phyloP scores from a whole-genome alignment of 2,797 vertebrate species.

The Gambusia yucatana region DNA sequence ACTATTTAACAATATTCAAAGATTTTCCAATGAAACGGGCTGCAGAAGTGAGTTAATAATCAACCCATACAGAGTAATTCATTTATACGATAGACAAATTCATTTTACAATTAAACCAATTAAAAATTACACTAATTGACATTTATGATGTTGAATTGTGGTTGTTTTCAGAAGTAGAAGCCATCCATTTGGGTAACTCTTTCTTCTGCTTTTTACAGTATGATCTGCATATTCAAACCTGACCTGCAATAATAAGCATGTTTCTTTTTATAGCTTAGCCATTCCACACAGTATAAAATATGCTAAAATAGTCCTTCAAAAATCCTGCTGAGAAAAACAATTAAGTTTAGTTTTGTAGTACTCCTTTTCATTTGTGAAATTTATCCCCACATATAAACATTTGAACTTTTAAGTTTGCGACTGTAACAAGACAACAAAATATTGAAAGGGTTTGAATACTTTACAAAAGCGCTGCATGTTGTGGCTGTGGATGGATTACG shows the following conservation, averaged over 20 bases:
- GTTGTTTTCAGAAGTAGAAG: background rate
- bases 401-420: background rate
- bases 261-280: background rate
- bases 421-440: background rate
- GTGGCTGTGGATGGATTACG: slow-evolving; percentile 7
- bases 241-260: background rate
- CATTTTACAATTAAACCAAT: background rate
- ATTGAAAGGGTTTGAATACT: slow-evolving; percentile 1
- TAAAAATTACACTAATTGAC: background rate
- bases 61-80: background rate
- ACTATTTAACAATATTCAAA: background rate
- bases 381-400: slow-evolving; percentile 6
- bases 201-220: background rate
- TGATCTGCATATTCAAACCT: background rate
- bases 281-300: background rate
- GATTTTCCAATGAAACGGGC: background rate
- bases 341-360: background rate
- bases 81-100: background rate
- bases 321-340: background rate
- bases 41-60: background rate
- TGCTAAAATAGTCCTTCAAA: background rate
- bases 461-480: background rate
- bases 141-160: background rate
- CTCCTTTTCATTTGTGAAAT: background rate
- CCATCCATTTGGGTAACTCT: background rate